phyloP scores from a whole-genome alignment of 2,113 vertebrate species.

The Vireo altiloquus region DNA sequence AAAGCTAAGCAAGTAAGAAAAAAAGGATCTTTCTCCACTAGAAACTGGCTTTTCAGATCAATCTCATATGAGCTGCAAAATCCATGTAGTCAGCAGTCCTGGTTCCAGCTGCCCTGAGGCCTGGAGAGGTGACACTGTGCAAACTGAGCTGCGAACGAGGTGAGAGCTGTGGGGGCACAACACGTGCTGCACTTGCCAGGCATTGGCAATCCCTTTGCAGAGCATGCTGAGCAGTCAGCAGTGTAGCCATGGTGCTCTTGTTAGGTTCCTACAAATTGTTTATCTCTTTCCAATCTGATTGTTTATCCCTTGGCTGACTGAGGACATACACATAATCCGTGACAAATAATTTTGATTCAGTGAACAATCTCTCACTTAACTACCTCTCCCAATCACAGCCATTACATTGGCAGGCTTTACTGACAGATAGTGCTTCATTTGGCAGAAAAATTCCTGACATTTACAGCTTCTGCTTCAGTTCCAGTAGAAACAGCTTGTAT shows the following conservation, averaged over 20 bases:
- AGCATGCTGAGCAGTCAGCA: background rate
- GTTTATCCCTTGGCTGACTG: background rate
- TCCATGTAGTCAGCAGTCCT: background rate
- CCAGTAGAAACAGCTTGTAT: background rate
- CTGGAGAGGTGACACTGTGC: background rate
- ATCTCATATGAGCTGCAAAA: background rate
- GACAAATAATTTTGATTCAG: background rate
- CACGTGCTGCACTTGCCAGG: background rate
- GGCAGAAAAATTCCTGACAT: constrained; percentile 2
- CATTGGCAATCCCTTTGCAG: background rate
- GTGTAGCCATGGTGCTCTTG: background rate
- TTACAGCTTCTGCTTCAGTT: background rate
- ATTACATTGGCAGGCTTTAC: background rate
- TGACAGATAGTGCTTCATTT: background rate
- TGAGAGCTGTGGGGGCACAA: background rate
- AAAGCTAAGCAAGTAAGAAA: background rate
- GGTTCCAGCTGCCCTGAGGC: background rate
- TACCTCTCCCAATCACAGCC: background rate
- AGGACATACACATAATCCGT: background rate
- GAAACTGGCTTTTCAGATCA: background rate
- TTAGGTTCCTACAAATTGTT: background rate
- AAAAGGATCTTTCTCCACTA: background rate
- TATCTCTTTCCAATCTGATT: background rate
- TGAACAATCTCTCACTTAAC: background rate
- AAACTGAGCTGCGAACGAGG: background rate